Evolutionary conservation across 2,888 invertebrate genomes (phyloP).

Genomic region (Drosophila austrosaltans): DNA sequence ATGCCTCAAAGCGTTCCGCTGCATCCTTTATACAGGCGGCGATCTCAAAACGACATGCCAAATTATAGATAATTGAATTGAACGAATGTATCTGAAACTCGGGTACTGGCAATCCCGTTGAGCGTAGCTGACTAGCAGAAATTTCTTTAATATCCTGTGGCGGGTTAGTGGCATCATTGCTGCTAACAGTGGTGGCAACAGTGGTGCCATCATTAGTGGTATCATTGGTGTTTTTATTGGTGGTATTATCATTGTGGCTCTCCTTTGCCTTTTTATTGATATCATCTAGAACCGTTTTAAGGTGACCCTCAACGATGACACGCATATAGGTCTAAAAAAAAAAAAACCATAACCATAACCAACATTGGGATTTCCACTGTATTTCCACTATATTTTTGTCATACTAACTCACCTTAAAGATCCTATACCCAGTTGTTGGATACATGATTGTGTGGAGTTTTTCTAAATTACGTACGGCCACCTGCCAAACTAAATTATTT

Average conservation of each 20-base stretch:
- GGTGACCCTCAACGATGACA: constrained; percentile 10
- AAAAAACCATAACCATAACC: background rate
- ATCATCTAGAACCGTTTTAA: background rate
- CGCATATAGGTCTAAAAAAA: constrained; percentile 20
- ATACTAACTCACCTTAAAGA: constrained; percentile 20
- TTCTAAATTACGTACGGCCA: constrained; percentile 84
- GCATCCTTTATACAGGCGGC: constrained; percentile 28
- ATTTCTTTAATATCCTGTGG: background rate
- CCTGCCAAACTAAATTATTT: constrained; percentile 93
- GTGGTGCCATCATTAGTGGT: no score
- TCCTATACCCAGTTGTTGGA: constrained; percentile 17
- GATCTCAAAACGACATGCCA: constrained; percentile 26
- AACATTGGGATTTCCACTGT: background rate
- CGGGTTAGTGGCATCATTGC: no score
- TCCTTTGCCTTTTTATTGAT: background rate
- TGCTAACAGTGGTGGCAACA: no score
- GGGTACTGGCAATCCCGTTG: background rate
- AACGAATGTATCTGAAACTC: background rate
- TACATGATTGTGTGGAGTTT: constrained; percentile 19
- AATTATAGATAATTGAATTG: constrained; percentile 18
- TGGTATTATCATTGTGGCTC: no score
- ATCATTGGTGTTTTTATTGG: no score
- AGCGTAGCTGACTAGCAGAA: background rate
- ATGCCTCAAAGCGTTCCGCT: background rate
- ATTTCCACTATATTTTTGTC: background rate